A percentile compares a stretch with the other conserved stretches of the same genome.
Evolutionary conservation across 2,113 vertebrate species (phyloP).

Genomic region (Prietella phreatophila): DNA sequence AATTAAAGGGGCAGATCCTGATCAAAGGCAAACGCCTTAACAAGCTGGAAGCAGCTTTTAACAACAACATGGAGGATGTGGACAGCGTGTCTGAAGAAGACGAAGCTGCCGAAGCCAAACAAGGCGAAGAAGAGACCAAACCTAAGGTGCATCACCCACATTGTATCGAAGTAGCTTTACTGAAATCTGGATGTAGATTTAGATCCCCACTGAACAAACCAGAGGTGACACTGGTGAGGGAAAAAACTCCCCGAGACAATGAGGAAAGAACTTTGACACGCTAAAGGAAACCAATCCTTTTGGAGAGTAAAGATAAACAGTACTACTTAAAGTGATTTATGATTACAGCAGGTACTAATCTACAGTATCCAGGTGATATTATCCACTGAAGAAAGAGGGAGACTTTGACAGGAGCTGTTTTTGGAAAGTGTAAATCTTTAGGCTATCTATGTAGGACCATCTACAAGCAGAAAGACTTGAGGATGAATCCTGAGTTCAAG

Average conservation of each 20-base stretch:
- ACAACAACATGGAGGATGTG: conserved; percentile 68
- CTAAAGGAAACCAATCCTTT: background rate
- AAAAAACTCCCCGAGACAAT: background rate
- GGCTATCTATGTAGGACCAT: background rate
- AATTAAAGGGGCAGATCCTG: conserved; percentile 86
- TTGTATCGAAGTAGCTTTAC: background rate
- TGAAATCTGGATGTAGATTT: background rate
- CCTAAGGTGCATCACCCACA: conserved; percentile 57
- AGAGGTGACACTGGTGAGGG: background rate
- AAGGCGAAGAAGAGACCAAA: conserved; percentile 66
- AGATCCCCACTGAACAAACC: background rate
- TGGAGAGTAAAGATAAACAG: background rate
- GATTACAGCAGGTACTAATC: background rate
- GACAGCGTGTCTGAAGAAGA: conserved; percentile 92
- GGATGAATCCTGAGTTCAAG: background rate
- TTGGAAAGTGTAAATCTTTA: background rate
- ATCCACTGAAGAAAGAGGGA: background rate
- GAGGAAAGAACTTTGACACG: background rate
- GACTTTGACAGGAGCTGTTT: background rate
- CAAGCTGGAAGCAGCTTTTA: conserved; percentile 73
- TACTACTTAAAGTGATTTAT: background rate
- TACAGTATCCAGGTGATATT: background rate
- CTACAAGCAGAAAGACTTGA: background rate
- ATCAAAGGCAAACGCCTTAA: conserved; percentile 92
- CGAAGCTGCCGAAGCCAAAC: conserved; percentile 85